Conservation (phyloP, 2,888 invertebrate genomes). For the Chrysolina oricalcia region DNA sequence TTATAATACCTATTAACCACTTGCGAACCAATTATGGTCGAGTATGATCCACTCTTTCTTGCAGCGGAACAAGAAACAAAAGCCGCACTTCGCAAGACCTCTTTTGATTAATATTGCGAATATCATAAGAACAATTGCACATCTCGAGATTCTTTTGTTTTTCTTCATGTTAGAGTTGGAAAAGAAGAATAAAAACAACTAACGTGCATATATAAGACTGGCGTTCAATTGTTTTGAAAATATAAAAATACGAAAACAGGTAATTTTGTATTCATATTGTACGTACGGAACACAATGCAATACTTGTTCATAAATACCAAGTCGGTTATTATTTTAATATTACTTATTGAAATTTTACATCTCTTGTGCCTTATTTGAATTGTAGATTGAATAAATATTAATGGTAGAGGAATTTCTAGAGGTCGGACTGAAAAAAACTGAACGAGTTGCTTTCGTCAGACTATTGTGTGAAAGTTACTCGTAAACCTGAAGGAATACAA, state of each 20-base stretch:
- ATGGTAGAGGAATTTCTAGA: conserved; percentile 38
- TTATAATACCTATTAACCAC: neutral
- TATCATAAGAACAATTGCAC: conserved; percentile 54
- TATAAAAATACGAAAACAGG: conserved; percentile 68
- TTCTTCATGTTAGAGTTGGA: conserved; percentile 45
- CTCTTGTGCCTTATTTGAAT: conserved; percentile 53
- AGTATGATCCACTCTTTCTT: conserved; percentile 12
- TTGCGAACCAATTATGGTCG: neutral
- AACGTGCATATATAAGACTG: conserved; percentile 64
- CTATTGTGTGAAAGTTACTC: conserved; percentile 11
- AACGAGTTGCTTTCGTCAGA: conserved; percentile 10
- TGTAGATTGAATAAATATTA: conserved; percentile 53
- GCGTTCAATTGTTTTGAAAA: conserved; percentile 69
- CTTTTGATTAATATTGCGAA: conserved; percentile 50
- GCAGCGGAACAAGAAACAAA: conserved; percentile 31
- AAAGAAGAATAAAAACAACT: conserved; percentile 37
- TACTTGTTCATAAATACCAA: conserved; percentile 64
- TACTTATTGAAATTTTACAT: conserved; percentile 62
- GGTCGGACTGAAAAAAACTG: conserved; percentile 22
- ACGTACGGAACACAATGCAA: conserved; percentile 64
- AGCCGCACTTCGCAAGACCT: conserved; percentile 32
- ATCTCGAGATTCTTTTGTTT: conserved; percentile 48
- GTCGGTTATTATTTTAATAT: conserved; percentile 61
- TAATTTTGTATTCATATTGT: conserved; percentile 71
- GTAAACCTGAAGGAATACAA: neutral